phyloP scores from a whole-genome alignment of 2,888 invertebrate species.

The Caenorhabditis afra region DNA sequence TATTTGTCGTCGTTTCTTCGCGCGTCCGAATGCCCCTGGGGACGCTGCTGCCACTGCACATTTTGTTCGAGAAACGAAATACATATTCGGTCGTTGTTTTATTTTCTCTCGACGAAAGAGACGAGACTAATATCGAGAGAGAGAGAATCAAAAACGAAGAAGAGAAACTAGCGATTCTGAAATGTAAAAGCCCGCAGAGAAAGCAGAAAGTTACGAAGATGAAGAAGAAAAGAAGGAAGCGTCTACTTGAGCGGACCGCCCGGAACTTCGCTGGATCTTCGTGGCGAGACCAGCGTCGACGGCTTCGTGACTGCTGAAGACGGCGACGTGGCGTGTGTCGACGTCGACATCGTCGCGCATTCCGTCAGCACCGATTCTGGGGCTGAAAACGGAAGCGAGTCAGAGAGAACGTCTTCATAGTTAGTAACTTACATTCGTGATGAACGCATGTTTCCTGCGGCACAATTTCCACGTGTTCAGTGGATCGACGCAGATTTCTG shows the following conservation, averaged over 20 bases:
- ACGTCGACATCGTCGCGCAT: slow-evolving; percentile 45
- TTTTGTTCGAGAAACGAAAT: slow-evolving; percentile 6
- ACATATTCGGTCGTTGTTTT: slow-evolving; percentile 9
- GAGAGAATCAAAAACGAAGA: slow-evolving; percentile 5
- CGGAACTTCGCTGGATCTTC: slow-evolving; percentile 41
- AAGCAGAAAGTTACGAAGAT: too few species aligned
- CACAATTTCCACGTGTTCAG: slow-evolving; percentile 67
- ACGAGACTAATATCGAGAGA: neutral
- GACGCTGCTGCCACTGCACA: neutral
- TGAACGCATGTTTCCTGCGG: slow-evolving; percentile 66
- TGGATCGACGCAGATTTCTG: slow-evolving; percentile 61
- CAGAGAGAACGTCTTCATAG: neutral
- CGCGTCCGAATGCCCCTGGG: neutral
- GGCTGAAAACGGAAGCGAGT: slow-evolving; percentile 15
- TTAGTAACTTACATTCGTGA: slow-evolving; percentile 61
- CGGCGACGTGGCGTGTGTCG: slow-evolving; percentile 9
- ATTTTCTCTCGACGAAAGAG: slow-evolving; percentile 10
- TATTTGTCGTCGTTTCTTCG: slow-evolving; percentile 7
- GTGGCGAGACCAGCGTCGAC: slow-evolving; percentile 39
- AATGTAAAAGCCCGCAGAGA: slow-evolving; percentile 42
- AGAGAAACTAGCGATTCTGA: slow-evolving; percentile 31
- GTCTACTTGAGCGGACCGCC: slow-evolving; percentile 1
- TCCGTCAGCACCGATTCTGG: slow-evolving; percentile 47
- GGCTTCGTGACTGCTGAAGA: slow-evolving; percentile 17
- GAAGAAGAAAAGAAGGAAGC: slow-evolving; percentile 5